A percentile compares a stretch with the other conserved stretches of the same genome.
phyloP scores from a whole-genome alignment of 1,140 invertebrate genomes.

The Lepidurus arcticus region DNA sequence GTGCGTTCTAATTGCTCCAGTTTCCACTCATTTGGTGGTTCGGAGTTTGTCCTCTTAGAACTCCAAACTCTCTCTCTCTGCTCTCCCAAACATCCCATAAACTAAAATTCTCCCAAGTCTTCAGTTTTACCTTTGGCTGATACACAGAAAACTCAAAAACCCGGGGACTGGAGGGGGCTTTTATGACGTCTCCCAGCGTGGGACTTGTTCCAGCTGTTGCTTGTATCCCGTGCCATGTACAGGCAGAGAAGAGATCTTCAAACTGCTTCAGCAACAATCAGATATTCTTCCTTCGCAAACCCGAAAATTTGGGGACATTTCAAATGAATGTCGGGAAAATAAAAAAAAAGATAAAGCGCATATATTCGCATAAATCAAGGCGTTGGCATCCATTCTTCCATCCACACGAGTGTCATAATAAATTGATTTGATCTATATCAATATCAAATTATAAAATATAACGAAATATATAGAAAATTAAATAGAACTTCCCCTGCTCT shows the following conservation, averaged over 20 bases:
- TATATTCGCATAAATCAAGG: not conserved
- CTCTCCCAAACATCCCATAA: not conserved
- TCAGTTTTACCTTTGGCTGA: slow-evolving; percentile 4
- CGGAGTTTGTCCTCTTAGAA: not conserved
- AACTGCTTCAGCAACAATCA: not conserved
- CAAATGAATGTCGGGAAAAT: not conserved
- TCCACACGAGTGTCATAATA: too few species aligned
- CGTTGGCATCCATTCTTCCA: too few species aligned
- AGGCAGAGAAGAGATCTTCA: not conserved
- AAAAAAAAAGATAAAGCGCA: not conserved
- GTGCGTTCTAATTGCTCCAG: not conserved
- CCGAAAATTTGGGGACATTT: not conserved
- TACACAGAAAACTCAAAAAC: not conserved
- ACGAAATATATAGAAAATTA: too few species aligned
- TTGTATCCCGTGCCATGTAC: not conserved
- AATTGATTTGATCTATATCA: too few species aligned
- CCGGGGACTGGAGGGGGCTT: not conserved
- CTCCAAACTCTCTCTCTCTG: not conserved
- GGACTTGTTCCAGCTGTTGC: slow-evolving; percentile 17
- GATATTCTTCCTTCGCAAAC: not conserved
- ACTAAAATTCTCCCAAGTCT: not conserved
- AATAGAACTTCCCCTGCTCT: too few species aligned
- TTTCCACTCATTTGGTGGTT: not conserved
- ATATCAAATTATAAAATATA: too few species aligned
- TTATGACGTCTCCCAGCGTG: not conserved